Evolutionary conservation across 1,140 invertebrate genomes (phyloP), one percentile per base, ranked within the genome.

Genomic region (Parapsyche elsis): DNA sequence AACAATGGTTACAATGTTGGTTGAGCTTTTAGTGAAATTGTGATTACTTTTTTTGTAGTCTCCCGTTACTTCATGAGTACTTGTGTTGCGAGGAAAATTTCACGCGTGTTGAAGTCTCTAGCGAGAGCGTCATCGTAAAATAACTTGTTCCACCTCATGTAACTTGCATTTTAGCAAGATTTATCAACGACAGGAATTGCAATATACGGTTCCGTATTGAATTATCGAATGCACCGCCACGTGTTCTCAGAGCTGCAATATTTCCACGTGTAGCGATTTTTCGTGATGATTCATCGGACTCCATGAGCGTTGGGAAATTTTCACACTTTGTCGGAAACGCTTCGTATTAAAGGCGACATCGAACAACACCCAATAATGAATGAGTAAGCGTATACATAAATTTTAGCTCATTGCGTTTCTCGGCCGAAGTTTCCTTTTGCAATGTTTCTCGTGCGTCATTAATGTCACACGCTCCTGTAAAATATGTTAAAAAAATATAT

Each of bases 71-170:
- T 38, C 7, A 7, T 7, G 2, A 7, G 30, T 38, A 38, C 30
- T 38, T 38, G 30, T 1, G 30, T 38, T 38, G 30, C 30, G 30
- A 38, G 7, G 30, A 38, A 38, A 38, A 38, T 38, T 7, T 4
- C 7, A 38, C 30, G 30, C 30, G 30, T 7, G 30, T 38, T 7
- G 1, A 4, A 38, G 30, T 38, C 30, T 38, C 30, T 7, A 38
- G 1, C 30, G 30, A 38, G 7, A 38, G 30, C 30, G 30, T 7
- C 30, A n/a, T 38, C 30, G 30, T 38, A 38, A 67, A 30, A 23
- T 73, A 73, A 73, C 26, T 73, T 73, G 71, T 73, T 75, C 49
- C 71, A 75, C 71, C 71, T 75, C 46, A 21, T 73, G 71, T 73
- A 38, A 23, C 71, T 53, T 45, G 30, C 71, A 75, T 75, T 45